Evolutionary conservation across 53 echinoderm and acorn worm genomes (phyloP).

Genomic region (Arbacia lixula): DNA sequence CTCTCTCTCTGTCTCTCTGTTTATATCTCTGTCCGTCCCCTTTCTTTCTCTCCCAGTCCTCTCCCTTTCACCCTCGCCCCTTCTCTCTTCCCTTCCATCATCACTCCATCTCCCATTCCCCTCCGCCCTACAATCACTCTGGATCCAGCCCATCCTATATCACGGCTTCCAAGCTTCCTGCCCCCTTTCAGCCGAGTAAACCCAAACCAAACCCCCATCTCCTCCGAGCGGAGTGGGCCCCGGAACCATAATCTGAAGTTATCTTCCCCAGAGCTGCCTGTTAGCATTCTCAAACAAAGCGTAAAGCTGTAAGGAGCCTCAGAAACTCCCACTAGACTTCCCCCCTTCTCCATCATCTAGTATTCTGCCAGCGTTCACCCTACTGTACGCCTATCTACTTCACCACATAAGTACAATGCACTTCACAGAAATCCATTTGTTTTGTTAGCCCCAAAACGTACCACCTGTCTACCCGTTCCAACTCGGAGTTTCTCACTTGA

Average conservation of each 20-base stretch:
- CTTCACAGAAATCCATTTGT: no score
- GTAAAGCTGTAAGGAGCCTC: no score
- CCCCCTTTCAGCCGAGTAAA: no score
- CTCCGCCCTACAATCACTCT: no score
- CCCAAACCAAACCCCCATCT: neutral
- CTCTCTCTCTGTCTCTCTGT: neutral
- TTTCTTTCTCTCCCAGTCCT: neutral
- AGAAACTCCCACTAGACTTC: no score
- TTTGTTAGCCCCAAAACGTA: no score
- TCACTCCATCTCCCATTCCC: neutral
- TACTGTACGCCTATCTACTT: no score
- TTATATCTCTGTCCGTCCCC: neutral
- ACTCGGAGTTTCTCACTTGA: no score
- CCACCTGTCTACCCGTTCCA: no score
- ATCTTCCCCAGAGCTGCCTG: neutral
- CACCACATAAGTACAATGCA: no score
- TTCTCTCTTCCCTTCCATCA: neutral
- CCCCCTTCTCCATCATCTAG: no score
- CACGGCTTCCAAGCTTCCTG: neutral
- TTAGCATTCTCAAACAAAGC: neutral
- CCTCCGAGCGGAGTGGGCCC: neutral
- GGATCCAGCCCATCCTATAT: neutral
- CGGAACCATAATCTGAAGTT: neutral
- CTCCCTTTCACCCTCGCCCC: neutral
- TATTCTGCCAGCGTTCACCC: no score